Evolutionary conservation across 2,888 invertebrate genomes (phyloP).

Genomic region (Spilosoma lubricipeda): DNA sequence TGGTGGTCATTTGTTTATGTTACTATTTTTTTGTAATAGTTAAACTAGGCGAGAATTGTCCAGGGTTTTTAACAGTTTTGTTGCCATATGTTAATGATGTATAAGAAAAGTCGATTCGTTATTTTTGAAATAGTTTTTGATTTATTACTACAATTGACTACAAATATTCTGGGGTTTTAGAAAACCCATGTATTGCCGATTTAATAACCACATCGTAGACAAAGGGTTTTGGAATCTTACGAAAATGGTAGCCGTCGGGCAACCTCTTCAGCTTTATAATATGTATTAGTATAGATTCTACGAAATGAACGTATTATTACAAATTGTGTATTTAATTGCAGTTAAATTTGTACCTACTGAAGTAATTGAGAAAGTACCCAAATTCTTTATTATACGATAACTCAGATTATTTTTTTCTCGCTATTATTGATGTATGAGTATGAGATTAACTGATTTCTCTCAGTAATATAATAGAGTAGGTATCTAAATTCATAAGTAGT

Average conservation of each 20-base stretch:
- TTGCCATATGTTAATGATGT: not conserved
- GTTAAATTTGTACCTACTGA: not conserved
- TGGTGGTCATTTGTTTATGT: not conserved
- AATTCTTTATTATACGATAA: not conserved
- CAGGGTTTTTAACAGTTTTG: not conserved
- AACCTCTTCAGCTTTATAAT: too few species aligned
- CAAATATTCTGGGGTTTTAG: not conserved
- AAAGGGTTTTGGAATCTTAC: not conserved
- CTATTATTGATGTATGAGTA: not conserved
- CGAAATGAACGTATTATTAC: too few species aligned
- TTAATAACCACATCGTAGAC: not conserved
- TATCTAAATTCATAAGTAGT: too few species aligned
- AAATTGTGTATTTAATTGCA: too few species aligned
- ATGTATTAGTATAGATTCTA: too few species aligned
- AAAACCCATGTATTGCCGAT: not conserved
- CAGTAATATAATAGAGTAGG: too few species aligned
- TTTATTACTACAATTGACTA: not conserved
- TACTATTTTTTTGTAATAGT: not conserved
- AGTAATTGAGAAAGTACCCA: not conserved
- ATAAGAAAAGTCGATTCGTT: not conserved
- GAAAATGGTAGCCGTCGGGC: not conserved
- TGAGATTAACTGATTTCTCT: not conserved
- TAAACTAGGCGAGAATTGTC: not conserved
- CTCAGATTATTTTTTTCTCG: not conserved
- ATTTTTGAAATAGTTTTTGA: not conserved